Percentiles rank a stretch among this genome's conserved stretches.
Evolutionary conservation across 2,797 vertebrate species (phyloP).

Genomic region (Sebastes paucispinis): DNA sequence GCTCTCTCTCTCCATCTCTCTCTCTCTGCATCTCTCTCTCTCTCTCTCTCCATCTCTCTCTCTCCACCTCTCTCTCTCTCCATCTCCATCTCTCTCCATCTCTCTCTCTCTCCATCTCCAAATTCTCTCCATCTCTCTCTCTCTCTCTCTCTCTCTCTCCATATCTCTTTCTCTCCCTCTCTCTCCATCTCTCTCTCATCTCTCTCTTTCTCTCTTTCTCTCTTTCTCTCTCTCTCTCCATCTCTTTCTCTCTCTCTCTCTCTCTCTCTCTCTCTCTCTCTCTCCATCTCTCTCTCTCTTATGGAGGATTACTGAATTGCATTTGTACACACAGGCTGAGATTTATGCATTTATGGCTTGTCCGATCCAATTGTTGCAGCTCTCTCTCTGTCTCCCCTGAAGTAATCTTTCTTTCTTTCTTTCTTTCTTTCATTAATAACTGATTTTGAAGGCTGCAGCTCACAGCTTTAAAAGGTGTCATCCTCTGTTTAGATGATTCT

Average conservation of each 20-base stretch:
- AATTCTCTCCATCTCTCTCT: constrained; percentile 32
- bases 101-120: constrained; percentile 24
- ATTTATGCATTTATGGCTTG: constrained; percentile 38
- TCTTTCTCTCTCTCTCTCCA: not conserved
- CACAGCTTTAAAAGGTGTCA: not conserved
- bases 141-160: not conserved
- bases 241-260: not conserved
- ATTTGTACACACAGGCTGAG: constrained; percentile 33
- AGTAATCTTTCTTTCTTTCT: not conserved
- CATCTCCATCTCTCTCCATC: not conserved
- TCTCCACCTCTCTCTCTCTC: not conserved
- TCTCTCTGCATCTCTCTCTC: constrained; percentile 11
- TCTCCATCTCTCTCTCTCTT: not conserved
- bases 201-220: constrained; percentile 1
- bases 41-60: not conserved
- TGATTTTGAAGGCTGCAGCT: not conserved
- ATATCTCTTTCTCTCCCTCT: constrained; percentile 7
- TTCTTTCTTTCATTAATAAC: not conserved
- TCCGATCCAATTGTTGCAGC: constrained; percentile 59
- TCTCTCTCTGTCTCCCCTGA: not conserved
- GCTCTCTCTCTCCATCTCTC: constrained; percentile 22
- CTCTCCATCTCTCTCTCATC: constrained; percentile 8
- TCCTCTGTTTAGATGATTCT: constrained; percentile 4
- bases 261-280: not conserved
- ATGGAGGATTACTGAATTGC: constrained; percentile 28